Conservation (phyloP, 2,113 vertebrate species). For the Pandion haliaetus region DNA sequence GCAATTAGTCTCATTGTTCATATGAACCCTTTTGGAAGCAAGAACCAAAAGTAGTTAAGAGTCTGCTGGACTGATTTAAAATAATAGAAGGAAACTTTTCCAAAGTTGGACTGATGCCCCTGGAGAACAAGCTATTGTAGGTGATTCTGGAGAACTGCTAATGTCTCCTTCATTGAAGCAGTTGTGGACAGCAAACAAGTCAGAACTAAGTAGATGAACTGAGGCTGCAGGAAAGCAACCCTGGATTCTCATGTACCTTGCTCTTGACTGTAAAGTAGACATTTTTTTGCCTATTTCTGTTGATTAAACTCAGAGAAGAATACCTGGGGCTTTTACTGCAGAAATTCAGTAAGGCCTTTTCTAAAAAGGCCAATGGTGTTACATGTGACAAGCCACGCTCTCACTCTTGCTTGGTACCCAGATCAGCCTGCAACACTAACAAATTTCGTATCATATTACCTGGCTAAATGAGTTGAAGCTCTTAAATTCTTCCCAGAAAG, state of each 20-base stretch:
- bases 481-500: not conserved
- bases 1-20: not conserved
- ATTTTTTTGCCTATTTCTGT: not conserved
- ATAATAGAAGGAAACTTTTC: not conserved
- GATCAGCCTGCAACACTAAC: not conserved
- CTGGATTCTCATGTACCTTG: not conserved
- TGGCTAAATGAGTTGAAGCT: not conserved
- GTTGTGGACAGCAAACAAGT: not conserved
- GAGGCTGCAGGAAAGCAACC: not conserved
- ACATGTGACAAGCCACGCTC: not conserved
- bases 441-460: not conserved
- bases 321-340: not conserved
- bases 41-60: not conserved
- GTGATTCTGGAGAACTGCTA: not conserved
- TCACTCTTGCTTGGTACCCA: not conserved
- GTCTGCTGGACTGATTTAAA: not conserved
- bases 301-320: not conserved
- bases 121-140: not conserved
- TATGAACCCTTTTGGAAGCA: not conserved
- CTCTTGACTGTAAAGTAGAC: not conserved
- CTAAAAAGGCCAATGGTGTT: not conserved
- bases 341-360: not conserved
- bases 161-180: not conserved
- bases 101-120: not conserved
- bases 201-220: not conserved